Base-by-base conservation (phyloP, 2,888 invertebrate species). In the Melanchra persicariae region DNA sequence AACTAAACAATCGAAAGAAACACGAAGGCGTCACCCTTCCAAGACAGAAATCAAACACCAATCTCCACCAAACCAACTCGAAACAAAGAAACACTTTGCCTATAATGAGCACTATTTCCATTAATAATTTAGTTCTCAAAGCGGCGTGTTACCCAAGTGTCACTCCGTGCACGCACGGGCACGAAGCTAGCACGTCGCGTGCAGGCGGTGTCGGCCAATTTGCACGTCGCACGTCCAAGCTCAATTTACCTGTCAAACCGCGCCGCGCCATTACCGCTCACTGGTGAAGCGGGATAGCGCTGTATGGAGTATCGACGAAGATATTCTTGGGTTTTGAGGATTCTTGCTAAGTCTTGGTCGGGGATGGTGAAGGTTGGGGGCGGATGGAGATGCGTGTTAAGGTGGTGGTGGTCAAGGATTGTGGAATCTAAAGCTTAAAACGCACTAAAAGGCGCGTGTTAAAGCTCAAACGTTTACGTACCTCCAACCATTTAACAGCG, bases 161-260 rank as follows among this genome's bases (percentile, higher is more conserved):
- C 84, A 84, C 79, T 89, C 88, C 89, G 89, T 89, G 91, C 84
- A 85, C 84, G 84, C 84, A 77, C 85, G 70, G 64, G 72, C 81
- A 79, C 79, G 84, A 66, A 70, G 58, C 67, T 67, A 57, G 84
- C 81, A 82, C 82, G 76, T 84, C 79, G 86, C 85, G 83, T 85
- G 85, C 83, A 75, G 64, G 74, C 87, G 86, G 89, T 89, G 89
- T 88, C 86, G 87, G 85, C 85, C 91, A 94, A 95, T 95, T 95
- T 95, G 89, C 94, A 92, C 94, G 94, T 95, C 94, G 89, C 88
- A 87, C 88, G 87, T 87, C 89, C 86, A 83, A 88, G 87, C 88
- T 88, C 93, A 93, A 94, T 94, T 94, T 93, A 90, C 92, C 90
- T 92, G 95, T 95, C 95, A 95, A 88, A 87, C 87, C 87, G 88